Conservation (phyloP, 1,140 invertebrate species). For the Ooceraea biroi region DNA sequence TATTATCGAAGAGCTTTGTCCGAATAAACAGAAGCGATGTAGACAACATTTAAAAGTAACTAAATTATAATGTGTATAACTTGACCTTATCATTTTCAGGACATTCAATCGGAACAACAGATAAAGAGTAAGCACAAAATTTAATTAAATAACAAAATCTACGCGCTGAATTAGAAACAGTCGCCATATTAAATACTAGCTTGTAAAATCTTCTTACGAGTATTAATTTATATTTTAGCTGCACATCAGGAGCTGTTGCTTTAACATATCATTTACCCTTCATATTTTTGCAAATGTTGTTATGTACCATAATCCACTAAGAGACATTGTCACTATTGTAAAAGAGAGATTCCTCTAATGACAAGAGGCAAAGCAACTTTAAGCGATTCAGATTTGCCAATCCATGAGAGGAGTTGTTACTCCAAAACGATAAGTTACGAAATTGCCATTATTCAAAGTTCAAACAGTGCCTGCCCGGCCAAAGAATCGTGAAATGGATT, state of each 20-base stretch:
- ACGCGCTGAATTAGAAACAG: not conserved
- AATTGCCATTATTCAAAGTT: conserved; percentile 47
- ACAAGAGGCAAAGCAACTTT: conserved; percentile 43
- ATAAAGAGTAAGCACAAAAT: conserved; percentile 24
- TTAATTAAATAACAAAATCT: conserved; percentile 28
- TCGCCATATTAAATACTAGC: conserved; percentile 19
- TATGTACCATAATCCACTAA: too few relatives aligned
- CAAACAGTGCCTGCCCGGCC: not conserved
- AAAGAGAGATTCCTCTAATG: too few relatives aligned
- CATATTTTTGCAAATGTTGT: too few relatives aligned
- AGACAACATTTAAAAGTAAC: conserved; percentile 8
- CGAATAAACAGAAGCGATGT: not conserved
- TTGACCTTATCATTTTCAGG: conserved; percentile 9
- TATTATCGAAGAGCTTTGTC: not conserved
- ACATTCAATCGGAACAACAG: not conserved
- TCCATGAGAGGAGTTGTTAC: not conserved
- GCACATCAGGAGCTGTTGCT: too few relatives aligned
- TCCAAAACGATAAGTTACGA: conserved; percentile 40
- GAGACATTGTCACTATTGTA: too few relatives aligned
- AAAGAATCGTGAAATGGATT: conserved; percentile 6
- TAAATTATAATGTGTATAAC: conserved; percentile 15
- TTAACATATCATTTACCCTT: too few relatives aligned
- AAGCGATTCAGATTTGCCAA: conserved; percentile 16
- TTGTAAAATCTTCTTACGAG: conserved; percentile 14
- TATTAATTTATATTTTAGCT: conserved; percentile 28